Evolutionary conservation across 2,113 vertebrate species (phyloP), one percentile per base, ranked within the genome.

Genomic region (Daboia siamensis): DNA sequence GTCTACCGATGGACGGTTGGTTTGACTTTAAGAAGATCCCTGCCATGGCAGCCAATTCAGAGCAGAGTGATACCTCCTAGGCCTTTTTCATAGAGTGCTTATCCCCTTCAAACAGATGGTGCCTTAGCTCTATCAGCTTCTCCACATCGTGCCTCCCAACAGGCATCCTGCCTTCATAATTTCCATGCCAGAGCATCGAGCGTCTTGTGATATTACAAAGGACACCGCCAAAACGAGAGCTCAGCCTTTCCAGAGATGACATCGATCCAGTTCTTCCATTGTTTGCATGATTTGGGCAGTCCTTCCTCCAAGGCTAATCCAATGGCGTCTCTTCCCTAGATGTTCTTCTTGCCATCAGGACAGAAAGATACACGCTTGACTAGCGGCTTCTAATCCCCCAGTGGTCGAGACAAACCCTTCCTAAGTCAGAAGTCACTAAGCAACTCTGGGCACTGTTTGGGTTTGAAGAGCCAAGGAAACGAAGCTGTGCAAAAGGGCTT

Each of bases 1-100:
- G 3, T 87, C 46, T 20, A 54, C 8, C 26, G 5, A 7, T 87
- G 86, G 51, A 29, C 9, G 86, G 86, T 33, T 87, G 48, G 29
- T 87, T 29, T 87, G 86, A 52, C 86, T 87, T 87, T 87, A 87
- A 54, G 86, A 54, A 52, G 24, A n/a, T 26, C 29, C 48, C 26
- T 87, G 94, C 93, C 59, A 88, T 4, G 86, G 7, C 86, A 44
- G 95, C 94, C 95, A 89, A 5, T 74, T 94, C 93, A 56, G 48
- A 33, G 94, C 96, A 95, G 94, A 95, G 95, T 94, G 93, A 92
- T 93, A 91, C 94, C 94, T 93, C 90, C 94, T 64, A 23, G 93
- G 96, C 90, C 95, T 95, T 96, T 94, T 94, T 93, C 94, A 85
- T 89, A 86, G 93, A 93, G 93, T 94, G 96, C 90, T 97, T 97